Evolutionary conservation across 2,888 invertebrate genomes (phyloP).

Genomic region (Caenorhabditis zanzibari): DNA sequence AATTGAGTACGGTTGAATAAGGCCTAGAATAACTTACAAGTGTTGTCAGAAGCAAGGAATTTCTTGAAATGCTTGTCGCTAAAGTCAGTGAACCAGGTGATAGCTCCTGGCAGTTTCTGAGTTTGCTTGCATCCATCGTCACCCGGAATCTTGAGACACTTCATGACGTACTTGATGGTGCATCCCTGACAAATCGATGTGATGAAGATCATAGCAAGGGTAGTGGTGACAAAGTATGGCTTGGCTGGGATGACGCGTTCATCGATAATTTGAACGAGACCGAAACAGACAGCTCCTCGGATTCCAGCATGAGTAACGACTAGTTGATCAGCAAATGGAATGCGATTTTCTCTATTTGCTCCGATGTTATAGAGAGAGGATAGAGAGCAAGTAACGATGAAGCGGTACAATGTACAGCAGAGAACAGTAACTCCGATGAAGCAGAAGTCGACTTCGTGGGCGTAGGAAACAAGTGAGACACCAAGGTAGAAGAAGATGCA

Average conservation of each 20-base stretch:
- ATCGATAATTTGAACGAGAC: constrained; percentile 85
- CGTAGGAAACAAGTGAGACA: constrained; percentile 93
- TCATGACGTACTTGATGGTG: constrained; percentile 61
- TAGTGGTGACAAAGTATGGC: constrained; percentile 96
- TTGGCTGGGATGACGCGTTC: constrained; percentile 91
- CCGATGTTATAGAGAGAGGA: constrained; percentile 94
- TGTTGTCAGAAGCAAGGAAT: constrained; percentile 41
- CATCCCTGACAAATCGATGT: constrained; percentile 93
- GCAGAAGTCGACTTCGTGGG: constrained; percentile 84
- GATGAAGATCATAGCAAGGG: constrained; percentile 96
- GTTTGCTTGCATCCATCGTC: constrained; percentile 37
- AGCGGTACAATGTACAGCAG: constrained; percentile 93
- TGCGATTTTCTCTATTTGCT: constrained; percentile 89
- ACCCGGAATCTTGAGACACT: constrained; percentile 49
- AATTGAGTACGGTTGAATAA: background rate
- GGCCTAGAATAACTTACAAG: constrained; percentile 8
- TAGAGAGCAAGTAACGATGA: constrained; percentile 85
- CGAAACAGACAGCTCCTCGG: constrained; percentile 95
- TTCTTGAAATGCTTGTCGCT: constrained; percentile 36
- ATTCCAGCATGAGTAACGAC: constrained; percentile 95
- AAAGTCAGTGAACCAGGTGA: constrained; percentile 14
- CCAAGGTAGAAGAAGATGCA: constrained; percentile 99
- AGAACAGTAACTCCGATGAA: constrained; percentile 94
- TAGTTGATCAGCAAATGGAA: constrained; percentile 88
- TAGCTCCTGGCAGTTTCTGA: constrained; percentile 7